Evolutionary conservation across 1,140 invertebrate genomes (phyloP).

Genomic region (Drosophila bocki): DNA sequence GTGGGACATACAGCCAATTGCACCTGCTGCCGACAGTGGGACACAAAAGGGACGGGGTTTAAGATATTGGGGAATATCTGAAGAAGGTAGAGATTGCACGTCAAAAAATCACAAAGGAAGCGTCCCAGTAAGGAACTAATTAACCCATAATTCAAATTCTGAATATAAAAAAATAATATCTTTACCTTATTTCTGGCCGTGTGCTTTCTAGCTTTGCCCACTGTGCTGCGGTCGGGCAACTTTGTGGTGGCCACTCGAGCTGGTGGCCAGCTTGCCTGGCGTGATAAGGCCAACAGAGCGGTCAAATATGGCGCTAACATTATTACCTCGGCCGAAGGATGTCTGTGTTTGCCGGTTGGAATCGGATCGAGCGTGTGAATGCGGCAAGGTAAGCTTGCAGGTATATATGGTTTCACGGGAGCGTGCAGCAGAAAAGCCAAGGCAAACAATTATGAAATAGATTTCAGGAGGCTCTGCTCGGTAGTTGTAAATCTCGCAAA

Average conservation of each 20-base stretch:
- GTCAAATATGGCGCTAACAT: conserved; percentile 73
- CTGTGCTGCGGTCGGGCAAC: conserved; percentile 59
- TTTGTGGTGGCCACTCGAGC: conserved; percentile 51
- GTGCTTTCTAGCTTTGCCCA: not conserved
- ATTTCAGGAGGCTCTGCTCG: not conserved
- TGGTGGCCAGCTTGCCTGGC: conserved; percentile 8
- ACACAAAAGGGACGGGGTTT: too few relatives aligned
- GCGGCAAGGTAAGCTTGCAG: conserved; percentile 26
- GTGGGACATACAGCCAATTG: conserved; percentile 43
- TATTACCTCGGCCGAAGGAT: conserved; percentile 50
- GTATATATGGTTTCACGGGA: conserved; percentile 3
- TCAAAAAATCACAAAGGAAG: not conserved
- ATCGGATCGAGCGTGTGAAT: conserved; percentile 37
- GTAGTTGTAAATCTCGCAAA: not conserved
- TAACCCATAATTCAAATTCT: not conserved
- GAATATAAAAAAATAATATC: not conserved
- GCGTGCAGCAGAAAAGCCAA: conserved; percentile 9
- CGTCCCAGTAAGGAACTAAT: too few relatives aligned
- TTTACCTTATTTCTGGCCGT: not conserved
- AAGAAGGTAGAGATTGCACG: too few relatives aligned
- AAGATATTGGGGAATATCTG: not conserved
- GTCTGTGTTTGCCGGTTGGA: conserved; percentile 36
- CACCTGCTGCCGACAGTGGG: conserved; percentile 40
- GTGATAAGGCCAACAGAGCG: conserved; percentile 69
- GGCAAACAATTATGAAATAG: conserved; percentile 6